Percentiles rank a stretch among this genome's conserved stretches.
Conservation (phyloP, 2,888 invertebrate species). For the Drosophila mimetica region DNA sequence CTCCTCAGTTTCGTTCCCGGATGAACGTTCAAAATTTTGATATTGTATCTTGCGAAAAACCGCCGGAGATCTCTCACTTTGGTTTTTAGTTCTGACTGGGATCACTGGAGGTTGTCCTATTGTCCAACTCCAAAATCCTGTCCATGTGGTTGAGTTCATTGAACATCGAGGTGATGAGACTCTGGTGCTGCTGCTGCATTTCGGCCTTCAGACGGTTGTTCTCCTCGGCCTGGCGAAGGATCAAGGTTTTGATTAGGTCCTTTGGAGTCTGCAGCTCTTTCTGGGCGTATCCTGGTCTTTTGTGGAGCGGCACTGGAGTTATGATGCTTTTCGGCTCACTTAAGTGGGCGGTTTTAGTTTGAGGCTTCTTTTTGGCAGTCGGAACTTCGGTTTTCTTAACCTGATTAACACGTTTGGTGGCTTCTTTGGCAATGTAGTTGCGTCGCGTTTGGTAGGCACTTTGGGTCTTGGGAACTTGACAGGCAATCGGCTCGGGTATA, state of each 20-base stretch:
- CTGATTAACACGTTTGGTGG: slow-evolving; percentile 31
- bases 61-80: background rate
- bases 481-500: slow-evolving; percentile 1
- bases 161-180: slow-evolving; percentile 45
- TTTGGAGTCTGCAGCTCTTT: slow-evolving; percentile 40
- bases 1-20: slow-evolving; percentile 1
- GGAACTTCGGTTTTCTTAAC: background rate
- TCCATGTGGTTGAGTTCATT: background rate
- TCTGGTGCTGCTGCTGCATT: slow-evolving; percentile 49
- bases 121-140: background rate
- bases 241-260: slow-evolving; percentile 38
- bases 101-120: background rate
- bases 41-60: background rate
- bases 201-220: slow-evolving; percentile 51
- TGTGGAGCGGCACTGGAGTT: slow-evolving; percentile 2
- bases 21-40: slow-evolving; percentile 16
- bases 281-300: background rate
- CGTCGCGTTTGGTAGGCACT: slow-evolving; percentile 45
- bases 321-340: slow-evolving; percentile 8
- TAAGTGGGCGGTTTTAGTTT: background rate
- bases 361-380: background rate
- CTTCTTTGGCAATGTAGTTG: slow-evolving; percentile 53
- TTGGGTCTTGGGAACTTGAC: background rate
- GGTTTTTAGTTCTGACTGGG: background rate
- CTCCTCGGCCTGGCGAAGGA: slow-evolving; percentile 47